Evolutionary conservation across 2,888 invertebrate species (phyloP).

Genomic region (Zaprionus bogoriensis): DNA sequence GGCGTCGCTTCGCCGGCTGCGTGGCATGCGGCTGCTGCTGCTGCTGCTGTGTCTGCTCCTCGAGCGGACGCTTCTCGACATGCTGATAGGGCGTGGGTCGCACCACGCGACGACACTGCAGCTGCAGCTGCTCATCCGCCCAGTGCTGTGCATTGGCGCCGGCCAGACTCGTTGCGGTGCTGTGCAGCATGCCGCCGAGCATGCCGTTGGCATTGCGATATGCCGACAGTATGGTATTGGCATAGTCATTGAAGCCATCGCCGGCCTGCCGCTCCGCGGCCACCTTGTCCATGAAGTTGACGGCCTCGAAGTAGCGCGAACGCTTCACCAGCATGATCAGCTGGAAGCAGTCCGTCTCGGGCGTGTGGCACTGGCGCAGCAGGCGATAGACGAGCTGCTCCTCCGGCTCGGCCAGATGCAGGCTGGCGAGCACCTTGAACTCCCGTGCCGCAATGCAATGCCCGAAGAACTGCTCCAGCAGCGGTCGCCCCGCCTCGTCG

Average conservation of each 20-base stretch:
- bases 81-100: constrained; percentile 68
- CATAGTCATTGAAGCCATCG: constrained; percentile 69
- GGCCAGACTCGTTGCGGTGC: constrained; percentile 68
- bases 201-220: constrained; percentile 76
- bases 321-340: constrained; percentile 81
- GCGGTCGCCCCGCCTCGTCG: constrained; percentile 64
- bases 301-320: constrained; percentile 81
- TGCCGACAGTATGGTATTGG: constrained; percentile 78
- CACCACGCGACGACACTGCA: constrained; percentile 53
- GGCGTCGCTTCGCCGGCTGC: constrained; percentile 37
- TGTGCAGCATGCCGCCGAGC: constrained; percentile 78
- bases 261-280: constrained; percentile 49
- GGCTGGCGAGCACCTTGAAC: constrained; percentile 76
- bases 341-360: constrained; percentile 76
- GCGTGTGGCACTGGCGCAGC: constrained; percentile 67
- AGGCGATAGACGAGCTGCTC: constrained; percentile 76
- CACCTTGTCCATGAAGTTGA: constrained; percentile 80
- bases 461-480: constrained; percentile 78
- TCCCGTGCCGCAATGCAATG: constrained; percentile 71
- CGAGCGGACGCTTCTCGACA: constrained; percentile 65
- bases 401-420: constrained; percentile 78
- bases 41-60: constrained; percentile 1
- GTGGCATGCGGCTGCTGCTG: no score
- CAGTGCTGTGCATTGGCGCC: constrained; percentile 8
- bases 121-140: no score